phyloP scores from a whole-genome alignment of 2,888 invertebrate genomes.

The Dicyrtomina minuta region DNA sequence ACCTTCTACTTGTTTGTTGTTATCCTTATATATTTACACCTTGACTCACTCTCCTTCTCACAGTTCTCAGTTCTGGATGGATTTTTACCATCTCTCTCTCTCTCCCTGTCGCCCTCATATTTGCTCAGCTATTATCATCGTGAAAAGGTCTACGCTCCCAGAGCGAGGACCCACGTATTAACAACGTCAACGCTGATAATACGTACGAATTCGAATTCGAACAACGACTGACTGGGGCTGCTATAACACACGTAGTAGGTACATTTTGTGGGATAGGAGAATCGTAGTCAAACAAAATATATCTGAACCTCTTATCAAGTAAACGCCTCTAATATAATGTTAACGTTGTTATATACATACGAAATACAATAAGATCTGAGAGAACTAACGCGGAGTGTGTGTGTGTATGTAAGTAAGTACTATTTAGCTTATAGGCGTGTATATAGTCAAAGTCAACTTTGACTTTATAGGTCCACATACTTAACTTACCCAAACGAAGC shows the following conservation, averaged over 20 bases:
- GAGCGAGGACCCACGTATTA: too few relatives aligned
- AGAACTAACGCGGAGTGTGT: too few relatives aligned
- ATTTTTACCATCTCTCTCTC: conserved; percentile 11
- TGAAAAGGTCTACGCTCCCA: conserved; percentile 19
- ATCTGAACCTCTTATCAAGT: conserved; percentile 12
- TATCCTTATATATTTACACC: conserved; percentile 15
- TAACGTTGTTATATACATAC: neutral
- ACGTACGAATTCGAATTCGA: too few relatives aligned
- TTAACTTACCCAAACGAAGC: too few relatives aligned
- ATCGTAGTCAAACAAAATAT: conserved; percentile 9
- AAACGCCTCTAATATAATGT: neutral
- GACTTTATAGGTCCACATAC: too few relatives aligned
- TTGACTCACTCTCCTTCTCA: conserved; percentile 21
- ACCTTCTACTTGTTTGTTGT: conserved; percentile 17
- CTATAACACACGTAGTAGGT: neutral
- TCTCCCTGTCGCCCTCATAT: conserved; percentile 14
- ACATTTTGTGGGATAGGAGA: neutral
- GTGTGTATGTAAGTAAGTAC: too few relatives aligned
- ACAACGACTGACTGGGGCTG: too few relatives aligned
- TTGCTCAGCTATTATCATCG: conserved; percentile 25
- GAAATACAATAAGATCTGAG: too few relatives aligned
- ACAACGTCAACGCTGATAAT: too few relatives aligned
- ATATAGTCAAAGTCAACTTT: too few relatives aligned
- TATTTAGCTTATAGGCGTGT: too few relatives aligned
- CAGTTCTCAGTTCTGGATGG: too few relatives aligned